Evolutionary conservation across 1,140 invertebrate species (phyloP).

Genomic region (Bombus pascuorum): DNA sequence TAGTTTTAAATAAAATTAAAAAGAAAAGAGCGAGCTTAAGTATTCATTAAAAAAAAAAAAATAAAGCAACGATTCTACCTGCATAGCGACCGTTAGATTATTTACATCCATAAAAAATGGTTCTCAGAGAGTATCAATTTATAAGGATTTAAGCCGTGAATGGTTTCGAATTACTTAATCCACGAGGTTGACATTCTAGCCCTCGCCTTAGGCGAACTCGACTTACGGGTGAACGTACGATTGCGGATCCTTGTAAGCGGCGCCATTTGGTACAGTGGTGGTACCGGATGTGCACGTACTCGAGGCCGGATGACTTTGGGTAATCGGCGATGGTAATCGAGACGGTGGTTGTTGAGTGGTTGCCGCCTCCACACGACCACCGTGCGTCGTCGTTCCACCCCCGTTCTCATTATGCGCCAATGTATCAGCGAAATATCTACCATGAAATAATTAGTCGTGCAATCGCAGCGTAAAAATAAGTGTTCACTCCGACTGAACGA

Average conservation of each 20-base stretch:
- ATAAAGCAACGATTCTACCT: not conserved
- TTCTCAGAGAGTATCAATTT: not conserved
- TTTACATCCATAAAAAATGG: not conserved
- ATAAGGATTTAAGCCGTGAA: not conserved
- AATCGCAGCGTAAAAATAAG: not conserved
- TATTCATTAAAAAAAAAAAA: not conserved
- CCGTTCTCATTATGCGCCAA: constrained; percentile 83
- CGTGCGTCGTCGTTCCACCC: constrained; percentile 67
- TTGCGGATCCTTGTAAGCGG: constrained; percentile 78
- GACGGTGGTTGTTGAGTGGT: constrained; percentile 71
- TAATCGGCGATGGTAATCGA: constrained; percentile 77
- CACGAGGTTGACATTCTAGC: constrained; percentile 1
- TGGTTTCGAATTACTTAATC: not conserved
- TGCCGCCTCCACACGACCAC: constrained; percentile 66
- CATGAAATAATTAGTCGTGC: not conserved
- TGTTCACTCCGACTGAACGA: not conserved
- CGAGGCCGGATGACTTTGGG: constrained; percentile 74
- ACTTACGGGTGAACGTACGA: constrained; percentile 81
- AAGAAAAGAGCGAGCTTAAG: not conserved
- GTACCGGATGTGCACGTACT: constrained; percentile 72
- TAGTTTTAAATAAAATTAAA: not conserved
- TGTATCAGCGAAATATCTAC: constrained; percentile 84
- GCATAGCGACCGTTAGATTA: not conserved
- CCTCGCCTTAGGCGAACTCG: not conserved
- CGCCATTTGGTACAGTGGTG: constrained; percentile 67